Evolutionary conservation across 2,797 vertebrate genomes (phyloP).

Genomic region (Lacerta bilineata): DNA sequence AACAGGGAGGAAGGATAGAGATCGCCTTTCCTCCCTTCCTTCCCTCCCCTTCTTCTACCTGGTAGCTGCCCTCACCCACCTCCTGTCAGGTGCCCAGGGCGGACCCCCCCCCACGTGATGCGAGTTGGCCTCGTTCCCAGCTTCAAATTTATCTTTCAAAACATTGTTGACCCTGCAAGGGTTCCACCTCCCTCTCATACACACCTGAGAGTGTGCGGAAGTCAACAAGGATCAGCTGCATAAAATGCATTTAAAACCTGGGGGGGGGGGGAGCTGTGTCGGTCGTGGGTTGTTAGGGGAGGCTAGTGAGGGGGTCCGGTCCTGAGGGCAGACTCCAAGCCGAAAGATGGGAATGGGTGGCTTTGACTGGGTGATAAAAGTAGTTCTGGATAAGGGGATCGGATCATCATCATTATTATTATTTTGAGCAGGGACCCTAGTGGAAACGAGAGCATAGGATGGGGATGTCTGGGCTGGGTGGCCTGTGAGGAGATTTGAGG

Average conservation of each 20-base stretch:
- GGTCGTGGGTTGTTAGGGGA: not conserved
- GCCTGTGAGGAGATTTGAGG: not conserved
- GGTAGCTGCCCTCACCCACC: not conserved
- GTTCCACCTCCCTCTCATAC: not conserved
- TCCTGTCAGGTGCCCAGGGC: slow-evolving; percentile 3
- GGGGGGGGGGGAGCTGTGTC: no score
- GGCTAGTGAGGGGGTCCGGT: not conserved
- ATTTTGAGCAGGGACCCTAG: not conserved
- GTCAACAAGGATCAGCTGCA: slow-evolving; percentile 9
- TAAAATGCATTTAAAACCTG: not conserved
- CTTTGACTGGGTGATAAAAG: no score
- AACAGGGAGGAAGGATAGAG: not conserved
- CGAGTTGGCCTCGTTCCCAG: slow-evolving; percentile 23
- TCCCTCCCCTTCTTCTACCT: not conserved
- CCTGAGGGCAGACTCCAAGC: not conserved
- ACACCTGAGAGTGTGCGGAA: not conserved
- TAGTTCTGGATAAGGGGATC: not conserved
- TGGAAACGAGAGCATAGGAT: not conserved
- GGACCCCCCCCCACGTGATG: not conserved
- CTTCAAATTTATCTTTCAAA: slow-evolving; percentile 13
- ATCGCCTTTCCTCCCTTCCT: not conserved
- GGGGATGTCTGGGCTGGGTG: accelerated
- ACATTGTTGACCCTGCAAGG: not conserved
- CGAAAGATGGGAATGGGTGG: no score
- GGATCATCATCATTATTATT: no score